Evolutionary conservation across 2,888 invertebrate species (phyloP).

Genomic region (Carabus problematicus): DNA sequence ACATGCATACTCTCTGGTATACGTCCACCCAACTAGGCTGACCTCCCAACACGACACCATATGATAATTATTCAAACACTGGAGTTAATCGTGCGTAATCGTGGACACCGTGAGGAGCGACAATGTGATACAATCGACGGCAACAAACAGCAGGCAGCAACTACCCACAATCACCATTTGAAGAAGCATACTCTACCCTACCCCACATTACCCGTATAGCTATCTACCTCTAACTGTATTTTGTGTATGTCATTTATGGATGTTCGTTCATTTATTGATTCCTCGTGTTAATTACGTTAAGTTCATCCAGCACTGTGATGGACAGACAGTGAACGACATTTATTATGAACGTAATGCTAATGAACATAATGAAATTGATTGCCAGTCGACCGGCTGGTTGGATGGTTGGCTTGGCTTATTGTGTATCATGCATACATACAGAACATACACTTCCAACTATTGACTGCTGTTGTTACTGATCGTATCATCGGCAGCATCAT

Average conservation of each 20-base stretch:
- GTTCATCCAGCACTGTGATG: no score
- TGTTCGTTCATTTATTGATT: conserved; percentile 9
- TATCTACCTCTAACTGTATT: no score
- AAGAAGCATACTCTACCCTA: no score
- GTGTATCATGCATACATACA: not conserved
- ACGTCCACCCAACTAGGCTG: conserved; percentile 48
- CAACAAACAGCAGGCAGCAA: not conserved
- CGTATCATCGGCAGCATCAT: not conserved
- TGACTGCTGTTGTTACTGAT: conserved; percentile 1
- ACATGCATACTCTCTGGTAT: conserved; percentile 10
- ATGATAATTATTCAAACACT: conserved; percentile 56
- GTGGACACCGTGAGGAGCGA: conserved; percentile 10
- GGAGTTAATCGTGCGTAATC: conserved; percentile 22
- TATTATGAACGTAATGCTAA: conserved; percentile 29
- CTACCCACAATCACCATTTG: not conserved
- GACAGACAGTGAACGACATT: conserved; percentile 18
- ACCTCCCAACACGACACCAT: conserved; percentile 56
- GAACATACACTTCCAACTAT: not conserved
- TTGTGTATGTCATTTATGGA: no score
- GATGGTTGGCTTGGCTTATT: no score
- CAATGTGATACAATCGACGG: not conserved
- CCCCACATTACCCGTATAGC: no score
- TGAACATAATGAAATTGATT: conserved; percentile 37
- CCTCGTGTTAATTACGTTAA: no score
- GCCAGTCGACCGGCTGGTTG: conserved; percentile 5